Evolutionary conservation across 2,888 invertebrate species (phyloP), one percentile per base, ranked within the genome.

Genomic region (Shargacucullia verbasci): DNA sequence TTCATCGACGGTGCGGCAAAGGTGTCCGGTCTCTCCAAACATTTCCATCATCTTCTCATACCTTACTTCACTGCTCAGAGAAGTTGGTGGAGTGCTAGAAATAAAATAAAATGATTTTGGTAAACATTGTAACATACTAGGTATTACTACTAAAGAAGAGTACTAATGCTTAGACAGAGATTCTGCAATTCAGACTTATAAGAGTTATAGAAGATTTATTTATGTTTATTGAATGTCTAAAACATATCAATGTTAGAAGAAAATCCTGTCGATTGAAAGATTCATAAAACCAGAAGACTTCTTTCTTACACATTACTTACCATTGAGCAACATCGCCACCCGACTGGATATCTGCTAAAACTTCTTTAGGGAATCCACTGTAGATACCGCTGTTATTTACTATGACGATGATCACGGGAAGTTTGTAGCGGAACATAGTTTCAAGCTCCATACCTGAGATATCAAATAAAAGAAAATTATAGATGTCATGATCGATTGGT

Each of bases 331-430:
- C 90, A 69, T 97, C 97, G 10, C 96, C 97, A 48, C 94, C 94
- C 2, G 94, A 94, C 78, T 96, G 96, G 40, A 98, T 94, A 41
- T 96, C 96, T 35, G 95, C 91, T 90, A 96, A 97, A 8, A 96
- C 95, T 14, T 97, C 97, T 64, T 95, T 94, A 80, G 97, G 97
- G 63, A 99, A 95, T 6, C 99, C 99, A 47, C 97, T 96, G 85
- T 98, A 98, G 82, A 99, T 99, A 15, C 99, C 99, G 83, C 97
- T 98, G 93, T 99, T 99, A 90, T 99, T 99, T 6, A 99, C 96
- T 62, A 99, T 96, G 2, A 99, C 95, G 57, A 99, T 96, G 33
- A 98, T 96, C 27, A 99, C 95, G 0, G 99, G 99, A 71, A 99
- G 93, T 80, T 98, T 97, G 89, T 99, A 99, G 60, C 99, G 97